Evolutionary conservation across 2,113 vertebrate genomes (phyloP), one percentile per base, ranked within the genome.

Genomic region (Synodontis membranacea): DNA sequence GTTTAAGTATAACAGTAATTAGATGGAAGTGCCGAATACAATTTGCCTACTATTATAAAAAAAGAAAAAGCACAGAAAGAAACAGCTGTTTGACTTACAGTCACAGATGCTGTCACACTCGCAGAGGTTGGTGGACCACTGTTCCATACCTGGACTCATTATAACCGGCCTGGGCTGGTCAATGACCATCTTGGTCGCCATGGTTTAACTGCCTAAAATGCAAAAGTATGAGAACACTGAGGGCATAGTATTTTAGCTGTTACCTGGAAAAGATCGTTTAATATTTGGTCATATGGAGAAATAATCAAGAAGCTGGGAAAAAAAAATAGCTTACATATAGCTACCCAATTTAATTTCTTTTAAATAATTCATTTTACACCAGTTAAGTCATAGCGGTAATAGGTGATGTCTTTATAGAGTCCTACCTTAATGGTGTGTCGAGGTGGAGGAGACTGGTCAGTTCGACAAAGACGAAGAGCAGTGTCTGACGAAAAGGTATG

Each of bases 101-200:
- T 90, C 89, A 56, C 78, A 85, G 60, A 90, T 37, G 64, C 72
- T 88, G 83, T 90, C 89, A 72, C 83, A 85, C 19, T 88, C 83
- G 6, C 89, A 90, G 37, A 90, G 31, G 23, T 74, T 48, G n/a
- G 62, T 74, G 54, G 74, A 74, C 89, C 89, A 90, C 48, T 90
- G 83, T 21, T 90, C 79, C 5, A 62, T 14, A 42, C 52, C 70
- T 5, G 85, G 82, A 31, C 79, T 25, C 25, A 80, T 31, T 21
- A 88, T 34, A 1, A 88, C 34, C 0, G 89, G 79, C 85, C 58
- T 87, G 3, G 89, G 89, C 66, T 90, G 89, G 44, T 90, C 85
- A 6, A 83, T 85, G 21, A 90, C 74, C 64, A 90, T 87, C n/a
- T 83, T 90, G 48, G 85, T 87, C 14, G 87, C 89, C 89, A 88